A percentile compares a stretch with the other conserved stretches of the same genome.
These are phyloP conservation scores for Pedionomus torquatus DNA, from an alignment of 2,113 vertebrate species.

Conservation along the genomic window DNA sequence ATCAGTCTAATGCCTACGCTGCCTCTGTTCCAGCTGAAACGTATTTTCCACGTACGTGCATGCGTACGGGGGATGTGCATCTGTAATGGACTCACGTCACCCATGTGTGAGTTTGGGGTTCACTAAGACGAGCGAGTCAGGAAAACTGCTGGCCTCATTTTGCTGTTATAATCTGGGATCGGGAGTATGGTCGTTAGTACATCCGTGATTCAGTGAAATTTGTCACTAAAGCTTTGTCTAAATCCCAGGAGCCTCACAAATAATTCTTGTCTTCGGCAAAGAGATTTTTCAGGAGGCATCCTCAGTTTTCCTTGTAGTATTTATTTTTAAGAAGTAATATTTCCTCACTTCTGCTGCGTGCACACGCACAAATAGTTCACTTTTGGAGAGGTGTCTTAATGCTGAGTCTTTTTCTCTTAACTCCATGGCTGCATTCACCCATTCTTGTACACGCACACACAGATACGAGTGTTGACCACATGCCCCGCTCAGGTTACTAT, in stretches of 20 bases:
- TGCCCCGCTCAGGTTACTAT: rapidly evolving
- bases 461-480: rapidly evolving
- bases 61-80: neutral
- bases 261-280: neutral
- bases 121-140: neutral
- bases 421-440: neutral
- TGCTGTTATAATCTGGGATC: neutral
- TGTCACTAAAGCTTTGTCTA: rapidly evolving
- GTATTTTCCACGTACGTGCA: neutral
- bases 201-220: neutral
- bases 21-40: neutral
- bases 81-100: neutral
- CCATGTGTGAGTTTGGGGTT: neutral
- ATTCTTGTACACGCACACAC: too few relatives aligned
- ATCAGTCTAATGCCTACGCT: neutral
- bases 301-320: neutral
- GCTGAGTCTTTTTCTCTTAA: neutral
- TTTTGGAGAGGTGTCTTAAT: neutral
- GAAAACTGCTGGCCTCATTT: neutral
- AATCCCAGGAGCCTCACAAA: neutral
- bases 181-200: neutral
- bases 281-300: neutral
- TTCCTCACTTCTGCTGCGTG: neutral
- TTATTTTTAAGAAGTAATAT: neutral
- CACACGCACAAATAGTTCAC: neutral